phyloP scores from a whole-genome alignment of 2,888 invertebrate species.

The Galerucella nymphaeae region DNA sequence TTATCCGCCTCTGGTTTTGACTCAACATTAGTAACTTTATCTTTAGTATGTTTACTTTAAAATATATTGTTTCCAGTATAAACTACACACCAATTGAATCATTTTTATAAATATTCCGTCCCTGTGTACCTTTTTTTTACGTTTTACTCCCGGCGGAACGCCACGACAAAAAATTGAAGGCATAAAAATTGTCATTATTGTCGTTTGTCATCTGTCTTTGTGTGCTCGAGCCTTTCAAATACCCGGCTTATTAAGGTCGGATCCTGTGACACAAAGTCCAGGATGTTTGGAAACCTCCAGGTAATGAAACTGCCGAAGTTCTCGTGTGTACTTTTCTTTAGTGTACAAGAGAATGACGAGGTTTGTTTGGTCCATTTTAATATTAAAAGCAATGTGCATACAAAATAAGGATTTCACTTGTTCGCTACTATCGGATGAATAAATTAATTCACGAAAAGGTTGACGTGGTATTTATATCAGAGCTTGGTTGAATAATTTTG shows the following conservation, averaged over 20 bases:
- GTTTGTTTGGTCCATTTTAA: conserved; percentile 26
- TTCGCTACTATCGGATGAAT: neutral
- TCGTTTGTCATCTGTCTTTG: conserved; percentile 60
- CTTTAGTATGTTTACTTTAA: no score
- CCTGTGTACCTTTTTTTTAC: neutral
- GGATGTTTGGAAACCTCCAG: conserved; percentile 61
- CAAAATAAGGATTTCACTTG: neutral
- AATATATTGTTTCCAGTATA: no score
- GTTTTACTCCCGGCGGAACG: conserved; percentile 6
- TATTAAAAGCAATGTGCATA: conserved; percentile 8
- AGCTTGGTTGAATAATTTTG: neutral
- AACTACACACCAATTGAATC: no score
- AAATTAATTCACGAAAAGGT: neutral
- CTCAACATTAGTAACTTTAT: no score
- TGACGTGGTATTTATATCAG: neutral
- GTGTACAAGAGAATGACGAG: conserved; percentile 25
- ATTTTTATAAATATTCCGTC: neutral
- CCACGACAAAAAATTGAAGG: conserved; percentile 50
- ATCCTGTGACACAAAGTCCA: conserved; percentile 60
- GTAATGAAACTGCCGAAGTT: conserved; percentile 51
- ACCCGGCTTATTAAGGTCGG: conserved; percentile 61
- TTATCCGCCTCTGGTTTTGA: no score
- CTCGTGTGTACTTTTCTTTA: conserved; percentile 47
- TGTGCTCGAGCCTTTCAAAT: conserved; percentile 56
- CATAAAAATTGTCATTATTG: conserved; percentile 61